phyloP scores from a whole-genome alignment of 2,113 vertebrate genomes.

The Upupa epops region DNA sequence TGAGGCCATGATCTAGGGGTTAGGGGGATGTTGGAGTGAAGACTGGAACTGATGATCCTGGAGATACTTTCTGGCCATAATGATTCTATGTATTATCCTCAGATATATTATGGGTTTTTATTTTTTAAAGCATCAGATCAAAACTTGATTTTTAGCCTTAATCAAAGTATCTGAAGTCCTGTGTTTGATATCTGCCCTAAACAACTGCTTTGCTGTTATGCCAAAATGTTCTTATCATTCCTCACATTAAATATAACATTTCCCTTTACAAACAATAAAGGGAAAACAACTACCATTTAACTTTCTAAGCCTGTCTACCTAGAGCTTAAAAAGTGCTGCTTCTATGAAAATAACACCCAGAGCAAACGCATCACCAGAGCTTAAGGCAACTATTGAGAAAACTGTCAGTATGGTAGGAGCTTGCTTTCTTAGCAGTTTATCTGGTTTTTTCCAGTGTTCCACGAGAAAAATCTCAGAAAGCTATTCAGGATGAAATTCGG shows the following conservation, averaged over 20 bases:
- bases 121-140: neutral
- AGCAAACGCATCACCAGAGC: neutral
- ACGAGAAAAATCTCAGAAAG: slow-evolving; percentile 91
- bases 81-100: too few relatives aligned
- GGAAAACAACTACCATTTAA: neutral
- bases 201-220: neutral
- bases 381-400: neutral
- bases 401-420: neutral
- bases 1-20: too few relatives aligned
- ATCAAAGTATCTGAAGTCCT: neutral
- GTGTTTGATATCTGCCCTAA: rapidly evolving
- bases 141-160: neutral
- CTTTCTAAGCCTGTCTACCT: neutral
- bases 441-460: slow-evolving; percentile 77
- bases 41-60: too few relatives aligned
- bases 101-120: neutral
- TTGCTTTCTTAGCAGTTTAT: neutral
- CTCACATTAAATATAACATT: neutral
- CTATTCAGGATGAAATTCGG: slow-evolving; percentile 95
- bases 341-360: neutral
- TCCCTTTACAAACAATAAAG: neutral
- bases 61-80: too few relatives aligned
- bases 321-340: neutral
- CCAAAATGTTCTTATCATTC: neutral
- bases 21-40: too few relatives aligned